A percentile compares a stretch with the other conserved stretches of the same genome.
Evolutionary conservation across 2,113 vertebrate species (phyloP).

Genomic region (Pimephales promelas): DNA sequence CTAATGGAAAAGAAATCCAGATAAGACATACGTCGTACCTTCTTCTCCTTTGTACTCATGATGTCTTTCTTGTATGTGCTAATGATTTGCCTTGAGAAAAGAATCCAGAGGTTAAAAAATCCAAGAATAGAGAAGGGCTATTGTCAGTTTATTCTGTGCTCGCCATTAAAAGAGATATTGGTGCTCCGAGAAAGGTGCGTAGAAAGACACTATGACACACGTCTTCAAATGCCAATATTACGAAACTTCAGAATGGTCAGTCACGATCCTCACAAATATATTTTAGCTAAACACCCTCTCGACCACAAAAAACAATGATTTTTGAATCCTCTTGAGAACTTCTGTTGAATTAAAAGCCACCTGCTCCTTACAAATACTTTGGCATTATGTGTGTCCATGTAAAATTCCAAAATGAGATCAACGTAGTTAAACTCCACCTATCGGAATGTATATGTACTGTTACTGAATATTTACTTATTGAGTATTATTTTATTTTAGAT

Average conservation of each 20-base stretch:
- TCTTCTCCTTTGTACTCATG: conserved; percentile 2
- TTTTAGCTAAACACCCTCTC: not conserved
- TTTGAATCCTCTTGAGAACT: not conserved
- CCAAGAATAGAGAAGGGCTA: not conserved
- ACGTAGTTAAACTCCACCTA: conserved; percentile 7
- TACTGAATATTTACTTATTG: not conserved
- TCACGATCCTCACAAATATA: no score
- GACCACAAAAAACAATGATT: not conserved
- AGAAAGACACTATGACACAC: not conserved
- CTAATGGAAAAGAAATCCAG: not conserved
- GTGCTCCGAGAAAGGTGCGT: not conserved
- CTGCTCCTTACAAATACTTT: not conserved
- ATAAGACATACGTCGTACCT: not conserved
- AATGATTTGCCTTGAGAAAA: not conserved
- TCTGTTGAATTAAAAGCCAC: not conserved
- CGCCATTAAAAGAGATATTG: not conserved
- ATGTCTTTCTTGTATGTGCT: not conserved
- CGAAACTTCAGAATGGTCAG: not conserved
- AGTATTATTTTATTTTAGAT: no score
- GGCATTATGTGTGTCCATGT: not conserved
- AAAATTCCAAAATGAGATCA: not conserved
- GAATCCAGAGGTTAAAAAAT: not conserved
- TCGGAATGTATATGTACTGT: not conserved
- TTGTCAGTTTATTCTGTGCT: not conserved
- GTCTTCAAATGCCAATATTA: conserved; percentile 1